phyloP scores from a whole-genome alignment of 1,140 invertebrate genomes.

The Lithobius niger region DNA sequence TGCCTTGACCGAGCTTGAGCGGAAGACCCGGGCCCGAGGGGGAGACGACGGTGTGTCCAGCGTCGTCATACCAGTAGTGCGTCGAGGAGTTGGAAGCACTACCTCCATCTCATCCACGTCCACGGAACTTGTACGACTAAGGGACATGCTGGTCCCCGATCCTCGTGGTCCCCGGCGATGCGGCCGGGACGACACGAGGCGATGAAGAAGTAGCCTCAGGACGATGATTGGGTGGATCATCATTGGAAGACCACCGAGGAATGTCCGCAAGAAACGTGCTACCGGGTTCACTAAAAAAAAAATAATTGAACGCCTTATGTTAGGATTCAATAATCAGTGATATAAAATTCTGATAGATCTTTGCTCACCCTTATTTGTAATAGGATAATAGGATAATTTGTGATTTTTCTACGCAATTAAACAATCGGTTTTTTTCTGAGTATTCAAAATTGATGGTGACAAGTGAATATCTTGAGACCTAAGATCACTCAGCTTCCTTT shows the following conservation, averaged over 20 bases:
- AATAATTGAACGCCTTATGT: no score
- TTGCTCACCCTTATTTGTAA: no score
- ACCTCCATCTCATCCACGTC: conserved; percentile 4
- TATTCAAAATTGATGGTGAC: no score
- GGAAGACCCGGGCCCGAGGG: conserved; percentile 26
- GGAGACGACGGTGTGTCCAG: neutral
- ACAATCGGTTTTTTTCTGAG: no score
- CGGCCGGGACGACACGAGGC: conserved; percentile 33
- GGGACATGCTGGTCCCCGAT: conserved; percentile 11
- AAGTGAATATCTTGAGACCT: no score
- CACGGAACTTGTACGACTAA: neutral
- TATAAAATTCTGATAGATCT: no score
- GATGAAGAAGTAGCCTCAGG: conserved; percentile 43
- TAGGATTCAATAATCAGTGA: no score
- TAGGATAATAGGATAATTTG: no score
- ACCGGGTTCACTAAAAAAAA: no score
- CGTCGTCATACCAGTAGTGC: neutral
- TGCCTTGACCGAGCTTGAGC: conserved; percentile 26
- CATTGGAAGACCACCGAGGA: conserved; percentile 37
- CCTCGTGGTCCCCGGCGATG: conserved; percentile 13
- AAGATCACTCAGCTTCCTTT: no score
- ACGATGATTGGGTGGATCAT: conserved; percentile 45
- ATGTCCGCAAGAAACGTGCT: conserved; percentile 22
- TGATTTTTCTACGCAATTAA: no score
- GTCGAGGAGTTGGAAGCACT: neutral